A percentile compares a stretch with the other conserved stretches of the same genome.
Conservation (phyloP, 2,888 invertebrate genomes). For the Coelopa pilipes region DNA sequence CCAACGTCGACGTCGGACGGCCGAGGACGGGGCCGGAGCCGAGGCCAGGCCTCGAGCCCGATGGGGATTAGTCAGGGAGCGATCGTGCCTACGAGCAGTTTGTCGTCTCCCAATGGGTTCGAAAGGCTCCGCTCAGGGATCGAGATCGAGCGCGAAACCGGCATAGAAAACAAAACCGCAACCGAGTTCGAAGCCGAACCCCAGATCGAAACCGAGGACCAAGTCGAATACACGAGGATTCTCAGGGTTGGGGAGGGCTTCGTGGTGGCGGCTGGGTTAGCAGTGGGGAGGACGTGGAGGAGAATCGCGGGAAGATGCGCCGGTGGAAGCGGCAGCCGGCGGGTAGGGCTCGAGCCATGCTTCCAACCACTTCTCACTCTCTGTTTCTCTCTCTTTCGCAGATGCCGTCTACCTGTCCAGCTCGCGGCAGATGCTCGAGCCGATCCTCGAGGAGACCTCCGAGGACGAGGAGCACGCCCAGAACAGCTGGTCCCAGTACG, state of each 20-base stretch:
- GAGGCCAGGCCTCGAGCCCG: background rate
- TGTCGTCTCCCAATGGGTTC: conserved; percentile 13
- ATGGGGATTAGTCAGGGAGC: conserved; percentile 40
- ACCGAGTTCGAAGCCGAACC: too few species aligned
- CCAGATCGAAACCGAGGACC: too few species aligned
- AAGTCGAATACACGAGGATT: too few species aligned
- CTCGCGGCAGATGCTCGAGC: conserved; percentile 74
- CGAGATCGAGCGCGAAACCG: too few species aligned
- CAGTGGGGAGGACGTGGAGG: background rate
- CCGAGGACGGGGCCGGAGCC: background rate
- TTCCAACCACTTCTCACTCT: background rate
- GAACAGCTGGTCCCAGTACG: conserved; percentile 61
- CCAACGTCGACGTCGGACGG: background rate
- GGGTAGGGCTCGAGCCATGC: background rate
- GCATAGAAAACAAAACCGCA: too few species aligned
- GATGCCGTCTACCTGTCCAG: conserved; percentile 64
- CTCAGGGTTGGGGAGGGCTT: too few species aligned
- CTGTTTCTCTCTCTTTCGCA: conserved; percentile 41
- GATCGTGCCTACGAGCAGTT: conserved; percentile 41
- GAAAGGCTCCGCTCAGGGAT: background rate
- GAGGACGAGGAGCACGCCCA: conserved; percentile 73
- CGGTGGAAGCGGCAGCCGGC: background rate
- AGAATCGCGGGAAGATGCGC: background rate
- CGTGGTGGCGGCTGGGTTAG: too few species aligned
- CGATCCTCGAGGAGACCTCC: conserved; percentile 89